Conservation (phyloP, 2,797 vertebrate species). For the Pseudochromis fuscus region DNA sequence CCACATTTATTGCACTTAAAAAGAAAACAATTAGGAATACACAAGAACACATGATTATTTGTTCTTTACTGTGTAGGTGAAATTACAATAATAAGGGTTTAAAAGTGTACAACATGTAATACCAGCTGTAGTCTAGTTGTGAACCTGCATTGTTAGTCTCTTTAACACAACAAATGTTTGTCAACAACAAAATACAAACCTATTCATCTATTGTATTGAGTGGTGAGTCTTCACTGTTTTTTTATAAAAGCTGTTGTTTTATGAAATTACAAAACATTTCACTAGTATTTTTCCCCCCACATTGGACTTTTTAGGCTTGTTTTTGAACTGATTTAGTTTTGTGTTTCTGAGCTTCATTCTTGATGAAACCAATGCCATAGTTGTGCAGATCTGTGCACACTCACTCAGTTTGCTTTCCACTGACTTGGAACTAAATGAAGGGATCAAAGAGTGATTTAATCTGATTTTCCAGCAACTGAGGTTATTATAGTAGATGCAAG, state of each 20-base stretch:
- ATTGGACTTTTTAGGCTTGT: neutral
- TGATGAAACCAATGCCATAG: conserved; percentile 33
- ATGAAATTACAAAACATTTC: neutral
- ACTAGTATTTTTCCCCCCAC: neutral
- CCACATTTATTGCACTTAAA: no score
- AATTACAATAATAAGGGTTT: conserved; percentile 27
- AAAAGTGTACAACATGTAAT: conserved; percentile 15
- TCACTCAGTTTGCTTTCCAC: conserved; percentile 41
- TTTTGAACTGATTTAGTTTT: neutral
- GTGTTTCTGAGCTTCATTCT: conserved; percentile 26
- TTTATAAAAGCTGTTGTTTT: conserved; percentile 1
- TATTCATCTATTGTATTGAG: conserved; percentile 6
- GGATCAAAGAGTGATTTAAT: conserved; percentile 67
- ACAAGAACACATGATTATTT: no score
- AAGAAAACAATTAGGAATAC: no score
- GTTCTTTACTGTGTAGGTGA: no score
- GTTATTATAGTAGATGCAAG: conserved; percentile 52
- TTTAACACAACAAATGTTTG: neutral
- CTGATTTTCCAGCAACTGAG: conserved; percentile 56
- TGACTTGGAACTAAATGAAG: conserved; percentile 60
- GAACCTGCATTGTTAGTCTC: conserved; percentile 12
- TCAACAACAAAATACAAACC: neutral
- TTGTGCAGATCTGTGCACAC: conserved; percentile 43
- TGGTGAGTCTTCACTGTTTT: neutral
- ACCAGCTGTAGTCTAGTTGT: neutral